These are phyloP conservation scores for Unio pictorum DNA, from an alignment of 2,888 invertebrate species.

Conservation along the genomic window DNA sequence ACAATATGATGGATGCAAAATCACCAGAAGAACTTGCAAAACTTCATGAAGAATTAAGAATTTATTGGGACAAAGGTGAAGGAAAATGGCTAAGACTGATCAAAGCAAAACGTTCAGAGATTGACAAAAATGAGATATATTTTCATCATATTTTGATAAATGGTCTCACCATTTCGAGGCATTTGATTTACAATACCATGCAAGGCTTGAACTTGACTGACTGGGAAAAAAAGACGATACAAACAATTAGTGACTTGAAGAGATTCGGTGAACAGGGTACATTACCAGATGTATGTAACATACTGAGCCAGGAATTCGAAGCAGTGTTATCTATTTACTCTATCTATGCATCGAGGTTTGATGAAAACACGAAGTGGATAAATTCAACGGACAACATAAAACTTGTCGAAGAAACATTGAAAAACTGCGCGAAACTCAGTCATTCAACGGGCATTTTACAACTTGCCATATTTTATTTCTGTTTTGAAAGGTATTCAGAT, in stretches of 20 bases:
- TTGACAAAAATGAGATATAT: slow-evolving; percentile 6
- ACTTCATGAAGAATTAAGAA: neutral
- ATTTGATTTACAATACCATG: neutral
- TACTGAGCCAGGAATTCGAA: no score
- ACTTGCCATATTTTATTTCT: no score
- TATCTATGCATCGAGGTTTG: no score
- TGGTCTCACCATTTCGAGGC: neutral
- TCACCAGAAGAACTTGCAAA: neutral
- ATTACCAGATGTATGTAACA: no score
- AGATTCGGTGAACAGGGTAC: no score
- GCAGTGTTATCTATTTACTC: no score
- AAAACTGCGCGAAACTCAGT: no score
- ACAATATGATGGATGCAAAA: slow-evolving; percentile 11
- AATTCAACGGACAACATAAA: no score
- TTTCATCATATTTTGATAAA: slow-evolving; percentile 2
- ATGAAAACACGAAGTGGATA: no score
- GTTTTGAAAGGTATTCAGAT: no score
- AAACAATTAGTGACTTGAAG: neutral
- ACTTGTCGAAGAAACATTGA: no score
- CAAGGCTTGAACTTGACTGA: neutral
- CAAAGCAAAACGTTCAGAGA: neutral
- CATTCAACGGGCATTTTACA: no score
- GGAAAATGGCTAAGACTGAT: neutral
- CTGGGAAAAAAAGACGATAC: neutral
- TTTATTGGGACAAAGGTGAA: neutral